Evolutionary conservation across 2,888 invertebrate genomes (phyloP).

Genomic region (Synanthedon tipuliformis): DNA sequence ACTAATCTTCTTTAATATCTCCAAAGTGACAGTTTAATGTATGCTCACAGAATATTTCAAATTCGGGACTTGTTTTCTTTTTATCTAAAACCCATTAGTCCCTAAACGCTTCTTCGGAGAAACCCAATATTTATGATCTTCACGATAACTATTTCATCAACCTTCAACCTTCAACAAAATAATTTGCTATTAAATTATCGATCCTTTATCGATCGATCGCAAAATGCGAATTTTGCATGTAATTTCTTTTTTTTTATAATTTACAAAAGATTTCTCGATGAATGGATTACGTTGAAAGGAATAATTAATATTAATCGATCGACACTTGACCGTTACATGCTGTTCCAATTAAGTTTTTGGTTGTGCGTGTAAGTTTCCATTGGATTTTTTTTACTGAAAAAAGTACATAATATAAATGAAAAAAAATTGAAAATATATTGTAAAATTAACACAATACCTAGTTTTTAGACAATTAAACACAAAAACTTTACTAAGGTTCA

Average conservation of each 20-base stretch:
- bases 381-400: neutral
- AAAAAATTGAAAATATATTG: too few relatives aligned
- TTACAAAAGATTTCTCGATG: constrained; percentile 1
- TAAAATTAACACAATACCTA: neutral
- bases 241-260: constrained; percentile 3
- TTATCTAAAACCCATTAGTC: constrained; percentile 17
- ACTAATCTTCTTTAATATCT: too few relatives aligned
- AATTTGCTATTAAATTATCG: constrained; percentile 21
- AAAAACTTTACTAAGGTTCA: neutral
- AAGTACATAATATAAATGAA: neutral
- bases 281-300: constrained; percentile 11
- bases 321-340: constrained; percentile 21
- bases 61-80: constrained; percentile 4
- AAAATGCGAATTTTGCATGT: constrained; percentile 7
- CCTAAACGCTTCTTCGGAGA: constrained; percentile 28
- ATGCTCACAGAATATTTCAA: neutral
- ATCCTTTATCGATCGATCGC: constrained; percentile 18
- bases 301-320: constrained; percentile 35
- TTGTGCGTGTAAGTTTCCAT: neutral
- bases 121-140: constrained; percentile 25
- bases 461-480: neutral
- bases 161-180: too few relatives aligned
- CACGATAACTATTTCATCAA: constrained; percentile 19
- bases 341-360: neutral
- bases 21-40: too few relatives aligned